phyloP scores from a whole-genome alignment of 2,888 invertebrate species.

The Micoletzkya japonica region DNA sequence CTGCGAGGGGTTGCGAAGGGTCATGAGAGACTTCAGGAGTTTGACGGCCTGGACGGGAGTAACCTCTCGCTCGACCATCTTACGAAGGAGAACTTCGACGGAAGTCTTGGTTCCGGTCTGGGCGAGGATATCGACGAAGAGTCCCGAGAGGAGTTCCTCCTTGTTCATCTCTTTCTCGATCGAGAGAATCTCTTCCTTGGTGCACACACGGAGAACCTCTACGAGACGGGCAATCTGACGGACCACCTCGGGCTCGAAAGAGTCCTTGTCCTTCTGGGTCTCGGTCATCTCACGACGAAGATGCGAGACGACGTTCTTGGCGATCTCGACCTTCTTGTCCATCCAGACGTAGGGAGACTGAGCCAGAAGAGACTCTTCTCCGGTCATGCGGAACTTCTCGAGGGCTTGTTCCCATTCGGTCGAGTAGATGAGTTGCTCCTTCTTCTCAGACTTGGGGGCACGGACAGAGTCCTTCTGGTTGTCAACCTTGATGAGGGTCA shows the following conservation, averaged over 20 bases:
- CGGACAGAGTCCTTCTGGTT: constrained; percentile 26
- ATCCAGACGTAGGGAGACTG: constrained; percentile 37
- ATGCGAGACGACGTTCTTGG: constrained; percentile 36
- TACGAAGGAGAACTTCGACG: constrained; percentile 37
- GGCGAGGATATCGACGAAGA: constrained; percentile 51
- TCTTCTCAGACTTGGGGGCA: constrained; percentile 39
- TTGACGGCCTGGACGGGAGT: constrained; percentile 11
- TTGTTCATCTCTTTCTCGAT: constrained; percentile 36
- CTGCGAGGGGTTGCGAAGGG: constrained; percentile 30
- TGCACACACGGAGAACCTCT: constrained; percentile 47
- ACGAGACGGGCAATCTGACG: constrained; percentile 50
- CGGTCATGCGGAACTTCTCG: constrained; percentile 48
- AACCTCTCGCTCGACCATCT: constrained; percentile 34
- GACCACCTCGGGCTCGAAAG: constrained; percentile 37
- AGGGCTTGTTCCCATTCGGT: constrained; percentile 40
- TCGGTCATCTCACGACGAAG: constrained; percentile 31
- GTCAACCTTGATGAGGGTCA: constrained; percentile 34
- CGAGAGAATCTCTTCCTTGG: constrained; percentile 42
- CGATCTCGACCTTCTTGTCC: constrained; percentile 42
- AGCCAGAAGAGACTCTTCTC: constrained; percentile 38
- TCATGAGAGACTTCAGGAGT: constrained; percentile 32
- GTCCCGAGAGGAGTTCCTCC: constrained; percentile 36
- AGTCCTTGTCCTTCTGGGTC: not conserved
- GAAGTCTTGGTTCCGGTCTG: constrained; percentile 49
- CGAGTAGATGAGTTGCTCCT: constrained; percentile 39